These are phyloP conservation scores for Oplegnathus fasciatus DNA, from an alignment of 2,113 vertebrate genomes.

Conservation along the genomic window DNA sequence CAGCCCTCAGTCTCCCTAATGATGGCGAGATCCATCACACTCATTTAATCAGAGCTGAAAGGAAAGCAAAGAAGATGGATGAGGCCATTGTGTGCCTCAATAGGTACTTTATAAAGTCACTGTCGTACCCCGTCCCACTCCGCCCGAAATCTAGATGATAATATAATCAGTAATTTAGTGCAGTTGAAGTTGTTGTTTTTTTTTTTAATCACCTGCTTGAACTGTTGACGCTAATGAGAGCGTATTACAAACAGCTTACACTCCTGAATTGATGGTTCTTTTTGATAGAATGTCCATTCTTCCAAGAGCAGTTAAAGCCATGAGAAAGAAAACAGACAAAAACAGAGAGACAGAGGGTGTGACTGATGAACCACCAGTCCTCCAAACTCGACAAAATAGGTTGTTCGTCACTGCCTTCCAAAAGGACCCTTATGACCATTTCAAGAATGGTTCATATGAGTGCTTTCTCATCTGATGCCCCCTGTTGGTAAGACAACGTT, in stretches of 20 bases:
- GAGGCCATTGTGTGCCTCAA: slow-evolving; percentile 70
- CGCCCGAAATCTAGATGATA: slow-evolving; percentile 44
- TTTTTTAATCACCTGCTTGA: slow-evolving; percentile 28
- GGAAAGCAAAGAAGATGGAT: slow-evolving; percentile 79
- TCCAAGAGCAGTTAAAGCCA: neutral
- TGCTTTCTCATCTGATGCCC: neutral
- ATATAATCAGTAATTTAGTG: slow-evolving; percentile 54
- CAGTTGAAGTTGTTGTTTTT: slow-evolving; percentile 18
- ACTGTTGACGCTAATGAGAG: slow-evolving; percentile 38
- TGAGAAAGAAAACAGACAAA: neutral
- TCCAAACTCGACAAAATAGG: neutral
- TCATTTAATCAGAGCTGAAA: slow-evolving; percentile 81
- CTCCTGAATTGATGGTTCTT: slow-evolving; percentile 12
- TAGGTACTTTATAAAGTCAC: slow-evolving; percentile 72
- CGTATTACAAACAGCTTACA: slow-evolving; percentile 26
- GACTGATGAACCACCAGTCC: slow-evolving; percentile 8
- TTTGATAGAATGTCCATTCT: slow-evolving; percentile 24
- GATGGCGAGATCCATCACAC: slow-evolving; percentile 79
- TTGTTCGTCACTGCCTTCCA: neutral
- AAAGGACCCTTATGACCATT: neutral
- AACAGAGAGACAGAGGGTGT: neutral
- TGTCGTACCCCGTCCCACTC: slow-evolving; percentile 19
- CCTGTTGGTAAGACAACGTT: neutral
- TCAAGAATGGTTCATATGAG: neutral
- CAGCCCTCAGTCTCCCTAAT: slow-evolving; percentile 77